Evolutionary conservation across 2,797 vertebrate species (phyloP).

Genomic region (Oceanodroma leucorhoa): DNA sequence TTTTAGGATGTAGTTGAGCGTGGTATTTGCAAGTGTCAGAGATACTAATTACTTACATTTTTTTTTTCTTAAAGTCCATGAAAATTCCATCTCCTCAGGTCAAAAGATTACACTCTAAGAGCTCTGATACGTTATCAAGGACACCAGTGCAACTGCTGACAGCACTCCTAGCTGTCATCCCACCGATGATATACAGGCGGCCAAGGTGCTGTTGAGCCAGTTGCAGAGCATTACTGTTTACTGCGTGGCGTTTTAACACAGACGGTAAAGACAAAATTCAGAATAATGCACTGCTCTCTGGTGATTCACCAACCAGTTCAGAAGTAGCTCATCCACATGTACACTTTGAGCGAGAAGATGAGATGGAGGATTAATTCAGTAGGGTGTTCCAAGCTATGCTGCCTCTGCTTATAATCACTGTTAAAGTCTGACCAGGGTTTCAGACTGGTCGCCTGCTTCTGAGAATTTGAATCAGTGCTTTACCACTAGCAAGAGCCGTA

Average conservation of each 20-base stretch:
- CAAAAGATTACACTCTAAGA: neutral
- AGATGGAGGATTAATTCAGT: neutral
- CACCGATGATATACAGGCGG: too few species aligned
- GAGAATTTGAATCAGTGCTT: neutral
- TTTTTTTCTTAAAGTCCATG: neutral
- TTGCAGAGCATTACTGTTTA: neutral
- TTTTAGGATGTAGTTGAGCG: neutral
- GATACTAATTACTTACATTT: neutral
- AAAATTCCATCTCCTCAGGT: neutral
- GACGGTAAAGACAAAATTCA: neutral
- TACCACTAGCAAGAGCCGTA: accelerated
- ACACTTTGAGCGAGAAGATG: neutral
- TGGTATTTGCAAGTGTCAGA: neutral
- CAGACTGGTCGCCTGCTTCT: neutral
- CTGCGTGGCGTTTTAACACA: neutral
- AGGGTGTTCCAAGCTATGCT: neutral
- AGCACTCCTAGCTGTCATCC: neutral
- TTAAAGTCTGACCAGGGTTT: neutral
- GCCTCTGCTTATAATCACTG: neutral
- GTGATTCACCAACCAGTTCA: neutral
- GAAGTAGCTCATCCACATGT: neutral
- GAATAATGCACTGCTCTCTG: neutral
- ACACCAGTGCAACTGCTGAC: neutral
- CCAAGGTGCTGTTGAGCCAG: neutral
- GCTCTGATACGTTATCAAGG: neutral